Evolutionary conservation across 2,797 vertebrate species (phyloP), one percentile per base, ranked within the genome.

Genomic region (Gymnocypris eckloni): DNA sequence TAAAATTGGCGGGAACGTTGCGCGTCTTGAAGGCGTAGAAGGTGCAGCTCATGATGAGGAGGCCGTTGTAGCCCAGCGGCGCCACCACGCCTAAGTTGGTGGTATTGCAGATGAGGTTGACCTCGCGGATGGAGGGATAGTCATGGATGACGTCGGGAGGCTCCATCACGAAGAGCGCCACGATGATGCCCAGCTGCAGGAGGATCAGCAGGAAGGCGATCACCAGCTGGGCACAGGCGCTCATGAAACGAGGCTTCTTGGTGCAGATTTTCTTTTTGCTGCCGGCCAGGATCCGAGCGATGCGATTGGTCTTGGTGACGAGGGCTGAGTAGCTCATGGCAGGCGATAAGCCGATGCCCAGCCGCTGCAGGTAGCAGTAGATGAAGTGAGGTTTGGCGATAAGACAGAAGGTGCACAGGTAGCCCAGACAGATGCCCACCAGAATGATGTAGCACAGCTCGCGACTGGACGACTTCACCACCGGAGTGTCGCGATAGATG

Each of bases 1-100:
- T 99, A 93, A 99, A 99, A 92, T 99, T 99, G 76, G 98, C 98
- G 0, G 98, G 98, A 39, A 99, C 98, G 2, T 99, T 99, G 91
- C 98, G 96, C 28, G 98, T 99, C 96, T 99, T 99, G 93, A 99
- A 99, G 28, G 98, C 98, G 77, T 99, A 99, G 94, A 99, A 99
- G 87, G 98, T 99, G 90, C 98, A 99, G 92, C 98, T 99, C 90
- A 99, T 94, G 90, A 99, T 99, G 86, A 99, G 93, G 87, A 99
- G 93, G 52, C 98, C 97, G 28, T 99, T 99, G 92, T 99, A 99
- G 90, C 98, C 98, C 73, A 99, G 96, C 0, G 98, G 98, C 59
- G 98, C 96, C 81, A 99, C 98, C 22, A 99, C 98, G 0, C 97
- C 98, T 45, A 99, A 79, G 92, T 98, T 99, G 90, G 95, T 99